Percentiles rank a stretch among this genome's conserved stretches.
phyloP scores from a whole-genome alignment of 2,113 vertebrate species.

The Opisthocomus hoazin region DNA sequence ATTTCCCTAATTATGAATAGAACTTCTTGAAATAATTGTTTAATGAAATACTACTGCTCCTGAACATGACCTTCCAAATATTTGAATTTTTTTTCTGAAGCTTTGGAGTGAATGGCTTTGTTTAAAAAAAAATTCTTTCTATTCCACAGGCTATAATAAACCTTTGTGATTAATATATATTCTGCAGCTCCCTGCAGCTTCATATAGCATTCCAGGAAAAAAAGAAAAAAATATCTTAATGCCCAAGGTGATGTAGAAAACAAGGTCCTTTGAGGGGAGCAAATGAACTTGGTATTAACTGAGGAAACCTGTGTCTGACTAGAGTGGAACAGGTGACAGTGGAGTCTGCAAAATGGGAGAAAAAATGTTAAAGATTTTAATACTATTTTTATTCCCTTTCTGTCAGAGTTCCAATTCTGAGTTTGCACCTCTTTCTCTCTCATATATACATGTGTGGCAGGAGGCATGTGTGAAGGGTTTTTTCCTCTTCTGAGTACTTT shows the following conservation, averaged over 20 bases:
- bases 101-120: not conserved
- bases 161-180: not conserved
- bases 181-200: not conserved
- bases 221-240: not conserved
- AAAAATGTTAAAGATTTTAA: not conserved
- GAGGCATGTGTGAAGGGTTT: not conserved
- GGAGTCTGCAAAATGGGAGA: not conserved
- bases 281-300: not conserved
- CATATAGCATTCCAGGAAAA: not conserved
- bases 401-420: not conserved
- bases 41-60: not conserved
- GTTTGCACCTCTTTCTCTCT: not conserved
- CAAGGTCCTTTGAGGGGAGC: not conserved
- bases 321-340: not conserved
- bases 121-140: not conserved
- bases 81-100: not conserved
- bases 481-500: not conserved
- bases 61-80: not conserved
- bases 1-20: not conserved
- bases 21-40: not conserved
- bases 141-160: not conserved
- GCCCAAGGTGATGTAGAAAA: not conserved
- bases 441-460: rapidly evolving
- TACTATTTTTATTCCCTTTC: not conserved
- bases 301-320: not conserved